Percentiles rank a stretch among this genome's conserved stretches.
These are phyloP conservation scores for Cairina moschata DNA, from an alignment of 2,113 vertebrate species.

Conservation along the genomic window DNA sequence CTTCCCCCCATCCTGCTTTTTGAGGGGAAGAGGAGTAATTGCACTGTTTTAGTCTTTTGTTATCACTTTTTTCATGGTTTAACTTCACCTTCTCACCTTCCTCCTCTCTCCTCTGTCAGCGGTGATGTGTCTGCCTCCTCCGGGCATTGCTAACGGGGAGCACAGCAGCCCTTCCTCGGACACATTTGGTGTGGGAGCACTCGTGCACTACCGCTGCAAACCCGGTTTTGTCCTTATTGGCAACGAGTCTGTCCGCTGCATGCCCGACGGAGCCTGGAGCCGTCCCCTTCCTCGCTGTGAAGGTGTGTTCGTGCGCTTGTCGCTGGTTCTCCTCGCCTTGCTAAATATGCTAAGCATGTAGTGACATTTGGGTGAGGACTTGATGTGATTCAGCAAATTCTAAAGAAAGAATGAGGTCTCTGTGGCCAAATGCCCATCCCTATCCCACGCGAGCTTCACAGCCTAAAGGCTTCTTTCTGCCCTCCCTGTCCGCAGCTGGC, in stretches of 20 bases:
- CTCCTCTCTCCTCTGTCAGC: background rate
- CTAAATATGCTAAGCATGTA: background rate
- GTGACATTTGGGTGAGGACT: background rate
- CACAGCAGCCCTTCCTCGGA: background rate
- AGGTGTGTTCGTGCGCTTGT: background rate
- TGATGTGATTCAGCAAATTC: background rate
- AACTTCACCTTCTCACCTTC: background rate
- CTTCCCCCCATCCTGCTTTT: background rate
- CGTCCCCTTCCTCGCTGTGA: conserved; percentile 30
- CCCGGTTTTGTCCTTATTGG: conserved; percentile 35
- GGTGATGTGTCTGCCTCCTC: conserved; percentile 48
- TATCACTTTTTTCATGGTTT: background rate
- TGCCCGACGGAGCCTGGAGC: conserved; percentile 22
- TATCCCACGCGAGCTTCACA: background rate
- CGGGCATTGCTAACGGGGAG: conserved; percentile 5
- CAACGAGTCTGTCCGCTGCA: conserved; percentile 7
- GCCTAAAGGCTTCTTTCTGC: background rate
- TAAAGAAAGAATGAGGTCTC: background rate
- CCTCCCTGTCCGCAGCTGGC: background rate
- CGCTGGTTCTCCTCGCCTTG: background rate
- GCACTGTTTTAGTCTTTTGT: background rate
- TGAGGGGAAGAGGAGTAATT: background rate
- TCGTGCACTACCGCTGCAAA: conserved; percentile 34
- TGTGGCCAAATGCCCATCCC: background rate
- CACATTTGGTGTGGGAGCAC: background rate